Percentiles rank a stretch among this genome's conserved stretches.
These are phyloP conservation scores for Enteromius trimaculatus DNA, from an alignment of 2,797 vertebrate species.

Conservation along the genomic window DNA sequence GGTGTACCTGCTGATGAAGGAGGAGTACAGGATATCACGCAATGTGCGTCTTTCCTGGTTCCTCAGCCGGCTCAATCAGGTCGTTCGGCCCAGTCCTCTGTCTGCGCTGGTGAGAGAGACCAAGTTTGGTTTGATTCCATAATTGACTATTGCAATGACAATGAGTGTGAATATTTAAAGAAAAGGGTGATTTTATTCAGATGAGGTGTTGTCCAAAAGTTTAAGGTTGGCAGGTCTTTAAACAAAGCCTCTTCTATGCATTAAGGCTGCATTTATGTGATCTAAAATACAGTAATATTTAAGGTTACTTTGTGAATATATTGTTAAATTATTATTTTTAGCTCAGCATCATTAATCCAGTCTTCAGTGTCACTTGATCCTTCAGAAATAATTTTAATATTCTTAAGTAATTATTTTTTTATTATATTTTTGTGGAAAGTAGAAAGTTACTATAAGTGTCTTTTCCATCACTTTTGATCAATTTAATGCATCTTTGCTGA, in stretches of 20 bases:
- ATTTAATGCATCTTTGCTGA: not conserved
- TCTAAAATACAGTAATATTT: not conserved
- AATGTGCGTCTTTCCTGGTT: conserved; percentile 97
- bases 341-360: not conserved
- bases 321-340: too few relatives aligned
- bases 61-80: conserved; percentile 89
- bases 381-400: not conserved
- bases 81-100: conserved; percentile 83
- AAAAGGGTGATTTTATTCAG: not conserved
- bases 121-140: not conserved
- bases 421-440: not conserved
- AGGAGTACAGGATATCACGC: conserved; percentile 94
- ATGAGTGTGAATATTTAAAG: not conserved
- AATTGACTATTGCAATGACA: not conserved
- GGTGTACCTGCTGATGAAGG: conserved; percentile 95
- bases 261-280: not conserved
- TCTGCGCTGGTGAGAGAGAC: conserved; percentile 84
- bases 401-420: not conserved
- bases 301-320: not conserved
- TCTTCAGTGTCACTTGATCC: not conserved
- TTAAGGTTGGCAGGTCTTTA: not conserved
- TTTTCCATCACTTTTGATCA: not conserved
- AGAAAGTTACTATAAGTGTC: not conserved
- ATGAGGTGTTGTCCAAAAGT: too few relatives aligned
- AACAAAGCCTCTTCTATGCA: not conserved